A percentile compares a stretch with the other conserved stretches of the same genome.
Evolutionary conservation across 2,113 vertebrate species (phyloP).

Genomic region (Pungitius pungitius): DNA sequence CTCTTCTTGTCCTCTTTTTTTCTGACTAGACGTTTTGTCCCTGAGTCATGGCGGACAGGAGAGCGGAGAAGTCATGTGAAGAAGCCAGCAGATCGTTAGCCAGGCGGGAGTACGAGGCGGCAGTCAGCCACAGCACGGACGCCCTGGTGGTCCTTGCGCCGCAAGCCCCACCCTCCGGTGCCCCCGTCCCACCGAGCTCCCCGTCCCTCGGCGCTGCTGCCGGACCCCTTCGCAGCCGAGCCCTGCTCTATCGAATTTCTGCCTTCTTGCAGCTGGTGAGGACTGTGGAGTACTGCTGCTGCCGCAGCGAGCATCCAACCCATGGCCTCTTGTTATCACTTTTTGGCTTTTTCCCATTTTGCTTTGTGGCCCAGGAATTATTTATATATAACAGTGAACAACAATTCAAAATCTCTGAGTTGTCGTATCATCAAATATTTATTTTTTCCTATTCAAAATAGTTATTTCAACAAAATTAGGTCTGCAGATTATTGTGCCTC

Average conservation of each 20-base stretch:
- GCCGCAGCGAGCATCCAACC: neutral
- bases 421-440: neutral
- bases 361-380: neutral
- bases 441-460: neutral
- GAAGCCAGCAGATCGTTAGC: conserved; percentile 96
- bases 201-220: conserved; percentile 46
- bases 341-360: neutral
- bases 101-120: conserved; percentile 94
- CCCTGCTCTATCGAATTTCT: conserved; percentile 94
- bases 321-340: neutral
- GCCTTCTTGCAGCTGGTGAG: conserved; percentile 96
- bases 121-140: conserved; percentile 93
- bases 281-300: neutral
- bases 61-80: conserved; percentile 99
- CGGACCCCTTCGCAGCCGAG: conserved; percentile 87
- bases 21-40: conserved; percentile 89
- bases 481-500: neutral
- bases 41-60: conserved; percentile 99
- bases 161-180: conserved; percentile 83
- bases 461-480: neutral
- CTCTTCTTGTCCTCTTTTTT: conserved; percentile 1
- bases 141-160: conserved; percentile 91
- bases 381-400: neutral
- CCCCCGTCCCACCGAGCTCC: conserved; percentile 79
- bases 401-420: neutral